Evolutionary conservation across 2,888 invertebrate genomes (phyloP), one percentile per base, ranked within the genome.

Genomic region (Drosophila meridiana): DNA sequence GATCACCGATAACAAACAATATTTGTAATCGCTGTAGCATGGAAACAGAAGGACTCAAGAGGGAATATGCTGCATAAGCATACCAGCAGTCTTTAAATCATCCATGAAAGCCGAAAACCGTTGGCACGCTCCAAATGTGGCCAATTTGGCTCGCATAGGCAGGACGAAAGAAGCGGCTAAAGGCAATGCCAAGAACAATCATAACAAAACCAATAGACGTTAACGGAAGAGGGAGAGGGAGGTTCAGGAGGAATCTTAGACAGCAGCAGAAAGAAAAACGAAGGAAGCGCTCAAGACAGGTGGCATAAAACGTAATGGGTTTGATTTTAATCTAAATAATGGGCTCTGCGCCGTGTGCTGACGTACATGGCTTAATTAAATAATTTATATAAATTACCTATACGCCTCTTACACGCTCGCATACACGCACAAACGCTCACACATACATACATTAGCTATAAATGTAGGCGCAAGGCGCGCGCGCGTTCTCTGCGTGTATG

Each of bases 251-350:
- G 36, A 42, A n/a, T 7, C n/a, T 55, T 55, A 40, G 28, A 3
- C 30, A 47, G 60, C 45, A 30, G 56, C 32, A 55, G 66, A 68
- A 56, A 52, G 56, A 47, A 52, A 36, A 50, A 55, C 13, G 71
- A 69, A 67, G 62, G 60, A 69, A 70, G 32, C 58, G 61, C 66
- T 7, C 73, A 69, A 65, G 72, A 74, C 86, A 81, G 88, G 86
- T 85, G 88, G 79, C 86, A 79, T 83, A 77, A 86, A 77, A 77
- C 64, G 81, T 72, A 87, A 89, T 87, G 81, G 81, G 84, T 87
- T 83, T 88, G 88, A 89, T 89, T 89, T 80, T 82, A 85, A 89
- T 90, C 90, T 88, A 83, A 90, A 78, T 89, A 85, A 85, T 85
- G 88, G 86, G 73, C 69, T 78, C 57, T 69, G 73, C 62, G 72